A percentile compares a stretch with the other conserved stretches of the same genome.
These are phyloP conservation scores for Thymelicus sylvestris DNA, from an alignment of 2,888 invertebrate species.

Conservation along the genomic window DNA sequence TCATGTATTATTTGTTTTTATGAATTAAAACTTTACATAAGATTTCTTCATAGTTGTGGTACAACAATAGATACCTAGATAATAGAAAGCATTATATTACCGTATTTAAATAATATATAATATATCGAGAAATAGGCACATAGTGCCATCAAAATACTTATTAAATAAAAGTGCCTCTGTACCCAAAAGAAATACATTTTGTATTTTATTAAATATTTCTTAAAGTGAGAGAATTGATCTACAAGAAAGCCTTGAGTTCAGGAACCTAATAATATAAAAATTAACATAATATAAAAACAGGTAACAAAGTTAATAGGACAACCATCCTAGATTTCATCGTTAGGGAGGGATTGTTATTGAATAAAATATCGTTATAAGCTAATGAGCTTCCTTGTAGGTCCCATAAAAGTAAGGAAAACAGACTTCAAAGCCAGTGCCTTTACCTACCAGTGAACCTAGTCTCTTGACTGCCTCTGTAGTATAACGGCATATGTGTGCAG, in stretches of 20 bases:
- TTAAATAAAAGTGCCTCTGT: slow-evolving; percentile 29
- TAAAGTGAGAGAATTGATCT: slow-evolving; percentile 13
- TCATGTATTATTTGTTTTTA: slow-evolving; percentile 54
- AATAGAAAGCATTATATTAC: slow-evolving; percentile 17
- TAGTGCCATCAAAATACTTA: slow-evolving; percentile 16
- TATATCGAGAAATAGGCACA: slow-evolving; percentile 28
- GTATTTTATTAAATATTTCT: slow-evolving; percentile 3
- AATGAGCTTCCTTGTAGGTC: slow-evolving; percentile 24
- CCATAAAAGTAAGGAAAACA: slow-evolving; percentile 33
- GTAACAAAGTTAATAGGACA: too few relatives aligned
- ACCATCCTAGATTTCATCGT: too few relatives aligned
- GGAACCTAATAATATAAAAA: too few relatives aligned
- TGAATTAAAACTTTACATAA: slow-evolving; percentile 49
- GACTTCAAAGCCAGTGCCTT: slow-evolving; percentile 67
- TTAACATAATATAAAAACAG: too few relatives aligned
- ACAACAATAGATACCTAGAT: slow-evolving; percentile 18
- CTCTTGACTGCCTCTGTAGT: slow-evolving; percentile 60
- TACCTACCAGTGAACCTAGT: slow-evolving; percentile 81
- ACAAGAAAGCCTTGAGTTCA: slow-evolving; percentile 10
- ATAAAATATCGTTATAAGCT: neutral
- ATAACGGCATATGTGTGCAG: slow-evolving; percentile 52
- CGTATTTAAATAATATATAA: neutral
- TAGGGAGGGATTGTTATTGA: neutral
- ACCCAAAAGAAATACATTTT: slow-evolving; percentile 18
- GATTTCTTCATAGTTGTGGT: slow-evolving; percentile 19